Evolutionary conservation across 2,888 invertebrate genomes (phyloP).

Genomic region (Mamestra brassicae): DNA sequence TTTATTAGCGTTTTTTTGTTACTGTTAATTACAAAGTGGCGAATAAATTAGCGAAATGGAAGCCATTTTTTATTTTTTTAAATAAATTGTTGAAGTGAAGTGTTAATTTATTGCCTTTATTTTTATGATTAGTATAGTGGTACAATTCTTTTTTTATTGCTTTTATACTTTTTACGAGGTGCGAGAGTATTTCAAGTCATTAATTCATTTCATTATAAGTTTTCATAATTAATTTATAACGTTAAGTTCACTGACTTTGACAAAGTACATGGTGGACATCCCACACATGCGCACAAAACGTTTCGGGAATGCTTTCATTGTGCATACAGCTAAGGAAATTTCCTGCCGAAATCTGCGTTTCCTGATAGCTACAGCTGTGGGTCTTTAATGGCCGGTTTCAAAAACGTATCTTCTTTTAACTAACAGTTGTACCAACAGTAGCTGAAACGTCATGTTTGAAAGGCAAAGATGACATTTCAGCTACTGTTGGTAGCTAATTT

Average conservation of each 20-base stretch:
- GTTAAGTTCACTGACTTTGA: conserved; percentile 18
- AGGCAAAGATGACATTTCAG: no score
- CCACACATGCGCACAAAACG: no score
- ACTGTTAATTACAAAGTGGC: conserved; percentile 56
- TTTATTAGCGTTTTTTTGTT: conserved; percentile 36
- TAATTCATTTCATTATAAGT: conserved; percentile 11
- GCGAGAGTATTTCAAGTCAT: conserved; percentile 11
- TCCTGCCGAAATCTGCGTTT: no score
- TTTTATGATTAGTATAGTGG: conserved; percentile 29
- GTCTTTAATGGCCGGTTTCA: no score
- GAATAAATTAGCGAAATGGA: conserved; percentile 56
- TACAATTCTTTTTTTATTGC: conserved; percentile 11
- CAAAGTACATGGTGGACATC: no score
- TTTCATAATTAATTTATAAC: conserved; percentile 20
- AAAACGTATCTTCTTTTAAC: no score
- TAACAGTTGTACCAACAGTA: no score
- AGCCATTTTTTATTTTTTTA: conserved; percentile 41
- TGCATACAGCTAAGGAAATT: no score
- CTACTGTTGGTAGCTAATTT: no score
- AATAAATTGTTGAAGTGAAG: conserved; percentile 51
- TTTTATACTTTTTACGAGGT: conserved; percentile 21
- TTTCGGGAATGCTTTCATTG: no score
- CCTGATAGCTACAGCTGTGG: no score
- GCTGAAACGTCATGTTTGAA: no score
- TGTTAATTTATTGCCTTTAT: conserved; percentile 44